Evolutionary conservation across 2,797 vertebrate species (phyloP).

Genomic region (Muraenolepis orangiensis): DNA sequence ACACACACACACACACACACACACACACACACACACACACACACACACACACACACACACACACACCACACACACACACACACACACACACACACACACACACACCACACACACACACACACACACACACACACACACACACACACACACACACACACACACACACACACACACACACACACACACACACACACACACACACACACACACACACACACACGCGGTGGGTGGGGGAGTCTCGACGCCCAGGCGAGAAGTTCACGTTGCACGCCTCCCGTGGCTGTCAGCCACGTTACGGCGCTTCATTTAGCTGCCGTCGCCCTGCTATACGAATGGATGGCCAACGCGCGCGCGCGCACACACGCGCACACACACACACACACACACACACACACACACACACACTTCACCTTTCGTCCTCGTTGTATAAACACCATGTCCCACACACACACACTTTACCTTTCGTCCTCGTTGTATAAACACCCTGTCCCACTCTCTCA

Average conservation of each 20-base stretch:
- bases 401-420: conserved; percentile 46
- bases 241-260: conserved; percentile 55
- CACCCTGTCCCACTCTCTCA: too few species aligned
- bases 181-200: background rate
- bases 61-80: background rate
- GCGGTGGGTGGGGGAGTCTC: background rate
- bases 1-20: background rate
- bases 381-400: conserved; percentile 33
- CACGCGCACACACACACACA: conserved; percentile 8
- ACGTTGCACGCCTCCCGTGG: conserved; percentile 33
- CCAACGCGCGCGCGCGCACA: conserved; percentile 6
- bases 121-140: background rate
- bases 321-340: too few species aligned
- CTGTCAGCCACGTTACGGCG: too few species aligned
- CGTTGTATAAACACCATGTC: conserved; percentile 40
- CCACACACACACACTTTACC: conserved; percentile 47
- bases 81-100: background rate
- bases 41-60: background rate
- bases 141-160: background rate
- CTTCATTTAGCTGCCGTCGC: too few species aligned
- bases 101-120: background rate
- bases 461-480: conserved; percentile 41
- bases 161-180: background rate
- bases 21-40: background rate
- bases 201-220: background rate